These are phyloP conservation scores for Chaetura pelagica DNA, from an alignment of 2,113 vertebrate genomes.

Conservation along the genomic window DNA sequence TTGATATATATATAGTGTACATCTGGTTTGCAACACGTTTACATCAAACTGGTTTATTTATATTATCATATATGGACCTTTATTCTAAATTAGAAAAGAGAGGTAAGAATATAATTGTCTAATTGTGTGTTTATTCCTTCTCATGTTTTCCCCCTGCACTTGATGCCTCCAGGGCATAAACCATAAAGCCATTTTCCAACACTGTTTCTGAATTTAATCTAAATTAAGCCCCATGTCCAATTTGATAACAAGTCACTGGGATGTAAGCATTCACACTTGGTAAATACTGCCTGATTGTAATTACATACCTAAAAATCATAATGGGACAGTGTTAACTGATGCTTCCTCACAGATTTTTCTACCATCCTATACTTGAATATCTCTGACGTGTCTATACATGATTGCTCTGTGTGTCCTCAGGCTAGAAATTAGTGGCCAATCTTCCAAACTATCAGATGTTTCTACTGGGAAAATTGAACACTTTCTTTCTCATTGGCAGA, in stretches of 20 bases:
- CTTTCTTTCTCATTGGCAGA: background rate
- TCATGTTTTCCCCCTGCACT: background rate
- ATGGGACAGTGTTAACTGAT: background rate
- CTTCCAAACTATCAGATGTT: background rate
- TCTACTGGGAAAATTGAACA: background rate
- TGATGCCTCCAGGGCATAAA: background rate
- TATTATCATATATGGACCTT: background rate
- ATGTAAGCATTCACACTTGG: background rate
- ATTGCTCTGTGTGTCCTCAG: background rate
- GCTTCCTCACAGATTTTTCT: background rate
- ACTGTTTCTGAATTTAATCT: background rate
- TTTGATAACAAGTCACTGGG: background rate
- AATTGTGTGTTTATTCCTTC: background rate
- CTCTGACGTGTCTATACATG: background rate
- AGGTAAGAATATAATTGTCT: background rate
- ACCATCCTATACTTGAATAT: background rate
- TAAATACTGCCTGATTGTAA: slow-evolving; percentile 30
- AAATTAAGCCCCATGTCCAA: slow-evolving; percentile 8
- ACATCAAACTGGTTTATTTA: background rate
- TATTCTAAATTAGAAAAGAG: background rate
- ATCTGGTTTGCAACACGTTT: background rate
- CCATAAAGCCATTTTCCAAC: background rate
- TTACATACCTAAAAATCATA: slow-evolving; percentile 15
- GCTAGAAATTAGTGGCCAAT: background rate
- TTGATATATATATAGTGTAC: no score